phyloP scores from a whole-genome alignment of 2,797 vertebrate species.

The Sebastes cheni region DNA sequence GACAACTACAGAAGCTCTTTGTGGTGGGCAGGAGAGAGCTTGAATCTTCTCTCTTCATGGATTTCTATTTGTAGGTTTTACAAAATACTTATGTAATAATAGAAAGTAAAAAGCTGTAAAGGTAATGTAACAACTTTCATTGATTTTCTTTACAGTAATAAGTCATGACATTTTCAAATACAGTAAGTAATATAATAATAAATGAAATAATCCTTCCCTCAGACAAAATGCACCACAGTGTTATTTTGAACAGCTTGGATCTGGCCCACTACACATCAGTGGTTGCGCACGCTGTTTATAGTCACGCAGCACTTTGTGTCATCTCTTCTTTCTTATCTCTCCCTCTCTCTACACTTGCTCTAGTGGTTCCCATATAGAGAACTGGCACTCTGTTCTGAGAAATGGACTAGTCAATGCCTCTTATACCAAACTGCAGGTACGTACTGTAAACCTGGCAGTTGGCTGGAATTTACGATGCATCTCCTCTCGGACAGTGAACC shows the following conservation, averaged over 20 bases:
- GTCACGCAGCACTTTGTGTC: constrained; percentile 43
- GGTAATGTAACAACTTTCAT: neutral
- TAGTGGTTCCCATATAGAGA: constrained; percentile 99
- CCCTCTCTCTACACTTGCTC: constrained; percentile 73
- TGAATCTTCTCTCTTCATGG: neutral
- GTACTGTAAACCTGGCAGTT: constrained; percentile 59
- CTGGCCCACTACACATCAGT: neutral
- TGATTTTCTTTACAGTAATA: neutral
- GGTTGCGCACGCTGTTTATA: constrained; percentile 12
- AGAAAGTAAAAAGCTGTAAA: neutral
- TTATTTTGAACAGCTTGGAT: constrained; percentile 2
- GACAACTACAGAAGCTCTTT: constrained; percentile 12
- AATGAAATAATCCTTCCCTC: neutral
- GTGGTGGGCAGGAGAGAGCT: neutral
- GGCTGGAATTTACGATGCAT: constrained; percentile 63
- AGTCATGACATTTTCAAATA: neutral
- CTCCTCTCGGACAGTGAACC: constrained; percentile 69
- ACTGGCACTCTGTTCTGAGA: constrained; percentile 99
- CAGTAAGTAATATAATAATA: neutral
- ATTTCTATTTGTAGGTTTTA: neutral
- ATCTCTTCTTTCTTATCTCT: constrained; percentile 60
- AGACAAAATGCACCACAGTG: neutral
- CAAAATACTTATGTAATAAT: neutral
- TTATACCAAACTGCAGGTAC: constrained; percentile 99
- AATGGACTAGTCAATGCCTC: constrained; percentile 99